Percentiles rank a stretch among this genome's conserved stretches.
Conservation (phyloP, 92 coral and sea anemone genomes). For the Pocillopora meandrina region DNA sequence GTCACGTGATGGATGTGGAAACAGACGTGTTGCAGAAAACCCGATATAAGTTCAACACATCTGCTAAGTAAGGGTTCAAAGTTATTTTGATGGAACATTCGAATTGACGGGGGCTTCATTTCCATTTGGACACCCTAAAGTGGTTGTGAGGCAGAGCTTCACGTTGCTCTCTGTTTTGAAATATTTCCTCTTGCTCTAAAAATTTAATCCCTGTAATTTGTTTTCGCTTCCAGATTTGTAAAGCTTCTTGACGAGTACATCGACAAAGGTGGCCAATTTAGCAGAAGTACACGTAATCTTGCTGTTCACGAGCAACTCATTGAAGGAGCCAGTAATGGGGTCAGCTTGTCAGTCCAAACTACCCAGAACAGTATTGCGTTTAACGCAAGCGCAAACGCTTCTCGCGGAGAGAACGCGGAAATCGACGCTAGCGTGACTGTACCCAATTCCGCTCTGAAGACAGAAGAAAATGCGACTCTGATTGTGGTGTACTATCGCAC, state of each 20-base stretch:
- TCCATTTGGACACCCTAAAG: no score
- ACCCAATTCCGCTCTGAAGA: constrained; percentile 64
- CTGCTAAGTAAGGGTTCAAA: constrained; percentile 72
- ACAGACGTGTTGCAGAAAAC: constrained; percentile 71
- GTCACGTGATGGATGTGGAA: constrained; percentile 89
- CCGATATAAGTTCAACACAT: constrained; percentile 71
- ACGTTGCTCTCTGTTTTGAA: no score
- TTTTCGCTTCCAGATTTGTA: constrained; percentile 70
- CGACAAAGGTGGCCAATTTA: constrained; percentile 89
- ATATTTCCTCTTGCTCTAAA: no score
- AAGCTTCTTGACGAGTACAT: constrained; percentile 83
- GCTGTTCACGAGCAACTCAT: constrained; percentile 65
- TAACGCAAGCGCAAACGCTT: constrained; percentile 64
- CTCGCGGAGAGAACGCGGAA: constrained; percentile 24
- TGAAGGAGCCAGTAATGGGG: constrained; percentile 23
- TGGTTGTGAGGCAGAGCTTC: no score
- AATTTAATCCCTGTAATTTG: not conserved
- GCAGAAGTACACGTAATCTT: constrained; percentile 79
- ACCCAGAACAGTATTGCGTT: constrained; percentile 49
- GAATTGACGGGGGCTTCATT: no score
- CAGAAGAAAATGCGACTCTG: constrained; percentile 72
- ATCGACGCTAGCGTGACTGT: constrained; percentile 65
- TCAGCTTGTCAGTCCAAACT: constrained; percentile 53
- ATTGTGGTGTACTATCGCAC: constrained; percentile 91
- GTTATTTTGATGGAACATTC: not conserved